A percentile compares a stretch with the other conserved stretches of the same genome.
phyloP scores from a whole-genome alignment of 23 tunicate genomes.

The Trididemnum nubilum region DNA sequence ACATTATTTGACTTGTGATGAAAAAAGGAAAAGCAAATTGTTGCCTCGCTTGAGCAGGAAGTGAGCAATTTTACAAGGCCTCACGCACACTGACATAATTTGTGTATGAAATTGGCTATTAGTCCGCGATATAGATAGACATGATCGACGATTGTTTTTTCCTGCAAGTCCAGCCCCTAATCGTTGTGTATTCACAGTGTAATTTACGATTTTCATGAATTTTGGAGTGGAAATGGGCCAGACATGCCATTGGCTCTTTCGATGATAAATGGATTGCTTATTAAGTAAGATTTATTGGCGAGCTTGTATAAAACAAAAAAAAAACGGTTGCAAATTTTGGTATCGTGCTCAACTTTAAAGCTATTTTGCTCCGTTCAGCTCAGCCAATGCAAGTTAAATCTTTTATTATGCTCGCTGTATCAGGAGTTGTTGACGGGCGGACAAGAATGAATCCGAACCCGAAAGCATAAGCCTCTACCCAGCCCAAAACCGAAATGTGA shows the following conservation, averaged over 20 bases:
- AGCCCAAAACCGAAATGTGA: no score
- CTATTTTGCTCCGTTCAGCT: no score
- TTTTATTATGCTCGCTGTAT: no score
- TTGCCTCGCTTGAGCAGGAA: neutral
- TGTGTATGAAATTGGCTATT: conserved; percentile 16
- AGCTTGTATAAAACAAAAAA: no score
- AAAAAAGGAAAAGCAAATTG: neutral
- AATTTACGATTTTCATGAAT: neutral
- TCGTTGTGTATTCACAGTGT: neutral
- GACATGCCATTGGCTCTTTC: neutral
- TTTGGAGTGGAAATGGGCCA: neutral
- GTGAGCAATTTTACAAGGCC: conserved; percentile 2
- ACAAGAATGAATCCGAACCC: no score
- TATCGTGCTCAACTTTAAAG: neutral
- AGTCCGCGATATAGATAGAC: neutral
- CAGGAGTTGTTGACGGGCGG: no score
- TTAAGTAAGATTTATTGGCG: neutral
- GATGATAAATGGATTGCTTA: neutral
- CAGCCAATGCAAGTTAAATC: no score
- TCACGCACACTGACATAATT: conserved; percentile 11
- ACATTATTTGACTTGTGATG: no score
- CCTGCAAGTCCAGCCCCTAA: neutral
- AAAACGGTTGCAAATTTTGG: neutral
- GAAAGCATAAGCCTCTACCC: no score
- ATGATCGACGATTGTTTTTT: neutral